Conservation (phyloP, 2,888 invertebrate species). For the Entomobrya multifasciata region DNA sequence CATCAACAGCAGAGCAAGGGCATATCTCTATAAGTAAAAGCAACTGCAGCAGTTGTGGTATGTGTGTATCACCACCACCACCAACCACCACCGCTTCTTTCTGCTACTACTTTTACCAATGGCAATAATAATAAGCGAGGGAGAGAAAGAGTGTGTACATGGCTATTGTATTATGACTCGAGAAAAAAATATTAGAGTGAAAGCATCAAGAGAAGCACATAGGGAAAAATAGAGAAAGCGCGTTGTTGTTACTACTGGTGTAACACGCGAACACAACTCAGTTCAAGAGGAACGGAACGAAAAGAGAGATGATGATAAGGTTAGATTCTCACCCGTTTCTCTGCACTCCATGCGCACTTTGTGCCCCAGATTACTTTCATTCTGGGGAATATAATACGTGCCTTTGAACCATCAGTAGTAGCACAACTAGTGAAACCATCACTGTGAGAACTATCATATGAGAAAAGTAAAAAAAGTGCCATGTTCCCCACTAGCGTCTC, state of each 20-base stretch:
- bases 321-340: conserved; percentile 74
- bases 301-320: conserved; percentile 77
- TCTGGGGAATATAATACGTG: conserved; percentile 56
- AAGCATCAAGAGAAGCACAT: conserved; percentile 40
- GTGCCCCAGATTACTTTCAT: conserved; percentile 76
- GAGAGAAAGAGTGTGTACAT: conserved; percentile 31
- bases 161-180: conserved; percentile 26
- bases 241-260: conserved; percentile 53
- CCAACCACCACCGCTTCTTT: background rate
- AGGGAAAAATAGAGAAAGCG: conserved; percentile 47
- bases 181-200: conserved; percentile 39
- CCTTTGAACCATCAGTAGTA: conserved; percentile 53
- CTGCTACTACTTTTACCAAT: background rate
- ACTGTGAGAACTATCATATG: conserved; percentile 12
- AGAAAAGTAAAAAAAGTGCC: conserved; percentile 44
- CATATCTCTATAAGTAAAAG: conserved; percentile 25
- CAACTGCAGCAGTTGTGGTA: conserved; percentile 52
- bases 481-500: conserved; percentile 34
- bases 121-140: conserved; percentile 50
- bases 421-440: conserved; percentile 32
- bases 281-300: conserved; percentile 69
- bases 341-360: conserved; percentile 77
- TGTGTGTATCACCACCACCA: conserved; percentile 41
- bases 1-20: conserved; percentile 45
- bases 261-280: conserved; percentile 62